Evolutionary conservation across 53 echinoderm and acorn worm species (phyloP).

Genomic region (Temnopleurus reevesii): DNA sequence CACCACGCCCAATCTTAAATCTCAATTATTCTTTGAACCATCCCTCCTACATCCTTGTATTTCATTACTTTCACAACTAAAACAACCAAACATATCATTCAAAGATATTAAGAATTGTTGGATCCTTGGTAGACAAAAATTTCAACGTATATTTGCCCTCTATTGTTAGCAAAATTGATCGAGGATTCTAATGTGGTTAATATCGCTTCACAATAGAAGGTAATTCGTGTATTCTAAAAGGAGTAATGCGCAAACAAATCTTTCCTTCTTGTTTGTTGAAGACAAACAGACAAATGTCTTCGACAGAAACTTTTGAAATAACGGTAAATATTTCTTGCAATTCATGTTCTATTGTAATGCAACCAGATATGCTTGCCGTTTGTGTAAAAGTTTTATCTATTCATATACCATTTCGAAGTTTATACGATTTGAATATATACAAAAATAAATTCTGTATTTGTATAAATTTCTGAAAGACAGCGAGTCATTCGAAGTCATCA

Average conservation of each 20-base stretch:
- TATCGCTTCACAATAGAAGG: neutral
- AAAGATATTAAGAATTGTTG: no score
- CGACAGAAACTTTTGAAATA: neutral
- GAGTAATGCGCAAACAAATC: neutral
- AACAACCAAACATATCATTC: no score
- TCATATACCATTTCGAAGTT: no score
- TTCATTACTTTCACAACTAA: neutral
- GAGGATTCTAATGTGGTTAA: neutral
- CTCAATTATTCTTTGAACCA: neutral
- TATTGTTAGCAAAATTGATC: no score
- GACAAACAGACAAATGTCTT: neutral
- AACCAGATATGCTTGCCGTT: no score
- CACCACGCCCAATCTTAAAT: constrained; percentile 30
- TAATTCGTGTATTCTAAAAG: neutral
- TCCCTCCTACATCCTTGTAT: neutral
- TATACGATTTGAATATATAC: no score
- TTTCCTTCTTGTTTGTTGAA: neutral
- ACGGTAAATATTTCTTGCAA: neutral
- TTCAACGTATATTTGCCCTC: neutral
- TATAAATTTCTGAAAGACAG: no score
- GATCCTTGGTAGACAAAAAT: no score
- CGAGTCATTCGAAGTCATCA: no score
- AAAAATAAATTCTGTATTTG: no score
- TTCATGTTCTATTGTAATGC: neutral
- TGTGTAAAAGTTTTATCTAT: no score